Evolutionary conservation across 2,113 vertebrate genomes (phyloP).

Genomic region (Notothenia coriiceps): DNA sequence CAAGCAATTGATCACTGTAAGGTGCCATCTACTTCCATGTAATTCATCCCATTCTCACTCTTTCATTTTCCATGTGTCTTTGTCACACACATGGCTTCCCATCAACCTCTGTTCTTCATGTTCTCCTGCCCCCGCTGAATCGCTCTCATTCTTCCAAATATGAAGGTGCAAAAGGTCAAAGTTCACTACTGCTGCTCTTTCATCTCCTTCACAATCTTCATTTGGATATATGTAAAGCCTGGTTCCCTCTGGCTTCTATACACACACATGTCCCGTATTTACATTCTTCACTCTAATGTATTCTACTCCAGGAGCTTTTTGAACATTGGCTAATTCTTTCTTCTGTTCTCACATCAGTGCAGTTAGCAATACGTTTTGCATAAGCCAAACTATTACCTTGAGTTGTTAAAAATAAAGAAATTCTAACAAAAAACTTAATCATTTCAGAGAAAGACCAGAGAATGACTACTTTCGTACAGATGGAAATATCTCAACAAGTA

Average conservation of each 20-base stretch:
- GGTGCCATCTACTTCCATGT: slow-evolving; percentile 14
- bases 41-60: slow-evolving; percentile 25
- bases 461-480: background rate
- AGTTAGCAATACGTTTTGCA: background rate
- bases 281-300: background rate
- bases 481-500: background rate
- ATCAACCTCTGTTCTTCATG: slow-evolving; percentile 9
- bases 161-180: slow-evolving; percentile 19
- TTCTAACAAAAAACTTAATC: too few species aligned
- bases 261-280: background rate
- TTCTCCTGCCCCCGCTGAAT: slow-evolving; percentile 2
- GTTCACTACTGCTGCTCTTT: slow-evolving; percentile 11
- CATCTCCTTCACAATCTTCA: background rate
- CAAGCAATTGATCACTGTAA: slow-evolving; percentile 9
- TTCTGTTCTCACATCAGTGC: background rate
- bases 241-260: background rate
- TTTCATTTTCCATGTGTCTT: background rate
- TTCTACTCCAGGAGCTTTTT: background rate
- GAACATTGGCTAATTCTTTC: background rate
- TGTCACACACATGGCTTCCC: slow-evolving; percentile 15
- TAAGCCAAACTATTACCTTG: background rate
- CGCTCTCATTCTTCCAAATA: slow-evolving; percentile 18
- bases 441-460: background rate
- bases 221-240: slow-evolving; percentile 8
- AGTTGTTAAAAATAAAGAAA: background rate